Conservation (phyloP, 2,888 invertebrate species). For the Ligdia adustata region DNA sequence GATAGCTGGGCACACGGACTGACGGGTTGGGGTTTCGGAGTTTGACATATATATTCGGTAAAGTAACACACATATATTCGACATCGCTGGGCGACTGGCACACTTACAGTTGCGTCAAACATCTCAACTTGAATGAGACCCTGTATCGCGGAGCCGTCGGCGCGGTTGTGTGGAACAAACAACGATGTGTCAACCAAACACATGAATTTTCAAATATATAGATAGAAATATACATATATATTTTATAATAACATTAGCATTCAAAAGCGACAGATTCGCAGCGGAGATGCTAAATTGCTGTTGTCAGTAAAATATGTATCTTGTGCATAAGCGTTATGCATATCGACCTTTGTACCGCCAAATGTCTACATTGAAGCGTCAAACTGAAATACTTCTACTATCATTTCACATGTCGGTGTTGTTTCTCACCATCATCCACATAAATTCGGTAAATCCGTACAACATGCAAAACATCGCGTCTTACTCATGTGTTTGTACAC, state of each 20-base stretch:
- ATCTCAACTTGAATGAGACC: slow-evolving; percentile 81
- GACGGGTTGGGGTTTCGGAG: slow-evolving; percentile 58
- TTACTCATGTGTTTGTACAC: slow-evolving; percentile 50
- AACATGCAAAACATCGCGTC: slow-evolving; percentile 67
- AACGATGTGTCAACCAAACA: slow-evolving; percentile 49
- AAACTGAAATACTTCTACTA: slow-evolving; percentile 58
- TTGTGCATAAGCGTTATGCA: slow-evolving; percentile 69
- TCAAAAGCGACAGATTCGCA: slow-evolving; percentile 62
- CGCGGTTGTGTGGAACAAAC: slow-evolving; percentile 77
- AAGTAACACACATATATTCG: slow-evolving; percentile 77
- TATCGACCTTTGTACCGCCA: slow-evolving; percentile 60
- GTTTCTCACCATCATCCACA: slow-evolving; percentile 54
- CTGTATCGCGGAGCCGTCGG: slow-evolving; percentile 71
- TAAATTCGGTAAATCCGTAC: slow-evolving; percentile 55
- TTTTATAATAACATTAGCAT: slow-evolving; percentile 37
- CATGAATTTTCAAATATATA: slow-evolving; percentile 43
- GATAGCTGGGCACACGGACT: slow-evolving; percentile 71
- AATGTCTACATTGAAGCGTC: slow-evolving; percentile 71
- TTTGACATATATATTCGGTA: slow-evolving; percentile 64
- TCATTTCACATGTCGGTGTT: slow-evolving; percentile 51
- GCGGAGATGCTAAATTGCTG: slow-evolving; percentile 51
- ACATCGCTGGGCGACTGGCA: slow-evolving; percentile 64
- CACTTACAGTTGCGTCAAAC: slow-evolving; percentile 84
- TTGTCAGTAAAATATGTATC: slow-evolving; percentile 41
- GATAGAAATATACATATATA: slow-evolving; percentile 47